These are phyloP conservation scores for Tachina grossa DNA, from an alignment of 2,888 invertebrate species.

Conservation along the genomic window DNA sequence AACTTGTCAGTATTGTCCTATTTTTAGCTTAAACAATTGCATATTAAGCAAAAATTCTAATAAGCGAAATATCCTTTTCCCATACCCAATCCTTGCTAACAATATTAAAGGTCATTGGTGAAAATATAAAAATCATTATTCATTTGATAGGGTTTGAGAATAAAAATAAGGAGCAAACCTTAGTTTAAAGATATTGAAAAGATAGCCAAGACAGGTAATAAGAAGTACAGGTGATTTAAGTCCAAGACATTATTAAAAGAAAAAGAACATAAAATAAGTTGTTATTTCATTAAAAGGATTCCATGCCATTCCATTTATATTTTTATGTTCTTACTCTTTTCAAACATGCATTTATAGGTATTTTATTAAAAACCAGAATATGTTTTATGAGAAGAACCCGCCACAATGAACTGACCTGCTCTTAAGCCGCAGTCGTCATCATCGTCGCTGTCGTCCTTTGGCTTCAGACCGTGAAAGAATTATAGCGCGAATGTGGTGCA, in stretches of 20 bases:
- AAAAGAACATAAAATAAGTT: conserved; percentile 52
- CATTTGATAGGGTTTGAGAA: conserved; percentile 51
- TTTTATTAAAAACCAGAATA: conserved; percentile 54
- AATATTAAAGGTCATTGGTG: conserved; percentile 53
- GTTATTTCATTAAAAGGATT: conserved; percentile 63
- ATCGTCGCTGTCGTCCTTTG: neutral
- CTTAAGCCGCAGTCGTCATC: conserved; percentile 29
- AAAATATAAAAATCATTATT: conserved; percentile 63
- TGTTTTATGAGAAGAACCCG: conserved; percentile 38
- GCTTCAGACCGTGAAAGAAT: conserved; percentile 67
- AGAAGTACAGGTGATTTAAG: conserved; percentile 63
- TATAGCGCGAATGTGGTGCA: conserved; percentile 69
- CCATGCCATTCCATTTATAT: conserved; percentile 49
- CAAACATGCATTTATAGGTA: conserved; percentile 23
- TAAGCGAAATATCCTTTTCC: neutral
- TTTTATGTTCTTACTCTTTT: neutral
- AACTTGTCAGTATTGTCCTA: too few relatives aligned
- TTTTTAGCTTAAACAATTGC: too few relatives aligned
- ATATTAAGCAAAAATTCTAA: too few relatives aligned
- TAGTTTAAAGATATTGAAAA: conserved; percentile 8
- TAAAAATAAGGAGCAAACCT: neutral
- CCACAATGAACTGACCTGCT: conserved; percentile 41
- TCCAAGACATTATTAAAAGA: conserved; percentile 56
- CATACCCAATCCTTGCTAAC: conserved; percentile 15
- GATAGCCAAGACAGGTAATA: conserved; percentile 50